Conservation (phyloP, 2,888 invertebrate species). For the Bembecia ichneumoniformis region DNA sequence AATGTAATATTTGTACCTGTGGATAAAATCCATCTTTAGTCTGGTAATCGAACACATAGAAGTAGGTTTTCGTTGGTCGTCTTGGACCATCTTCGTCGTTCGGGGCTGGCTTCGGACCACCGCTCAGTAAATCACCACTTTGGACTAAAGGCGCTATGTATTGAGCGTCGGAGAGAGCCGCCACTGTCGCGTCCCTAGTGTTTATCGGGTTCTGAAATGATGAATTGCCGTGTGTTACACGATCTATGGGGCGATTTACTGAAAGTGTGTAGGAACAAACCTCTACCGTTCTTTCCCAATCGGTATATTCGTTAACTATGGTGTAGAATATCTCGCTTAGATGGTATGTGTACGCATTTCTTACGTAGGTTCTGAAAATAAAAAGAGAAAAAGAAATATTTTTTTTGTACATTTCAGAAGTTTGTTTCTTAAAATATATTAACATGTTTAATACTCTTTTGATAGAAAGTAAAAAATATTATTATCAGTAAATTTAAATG, state of each 20-base stretch:
- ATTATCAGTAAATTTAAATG: no score
- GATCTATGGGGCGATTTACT: neutral
- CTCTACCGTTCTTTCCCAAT: conserved; percentile 93
- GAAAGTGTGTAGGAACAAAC: conserved; percentile 41
- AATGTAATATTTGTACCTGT: conserved; percentile 65
- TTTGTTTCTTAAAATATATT: no score
- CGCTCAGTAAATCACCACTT: conserved; percentile 85
- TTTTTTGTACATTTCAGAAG: no score
- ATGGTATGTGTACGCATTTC: conserved; percentile 96
- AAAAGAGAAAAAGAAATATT: no score
- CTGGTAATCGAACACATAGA: conserved; percentile 94
- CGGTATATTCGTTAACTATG: conserved; percentile 97
- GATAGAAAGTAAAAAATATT: no score
- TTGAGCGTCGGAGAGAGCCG: conserved; percentile 93
- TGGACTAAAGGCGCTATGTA: conserved; percentile 93
- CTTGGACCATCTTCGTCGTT: conserved; percentile 64
- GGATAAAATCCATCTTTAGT: conserved; percentile 91
- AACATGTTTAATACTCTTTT: no score
- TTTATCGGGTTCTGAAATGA: conserved; percentile 85
- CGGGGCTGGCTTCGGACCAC: conserved; percentile 74
- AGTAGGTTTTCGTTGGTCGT: conserved; percentile 83
- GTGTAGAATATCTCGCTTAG: conserved; percentile 97
- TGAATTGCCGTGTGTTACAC: neutral
- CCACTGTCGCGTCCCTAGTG: conserved; percentile 89
- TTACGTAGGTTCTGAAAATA: conserved; percentile 84